Conservation (phyloP, 2,797 vertebrate species). For the Hephaestus fuliginosus region DNA sequence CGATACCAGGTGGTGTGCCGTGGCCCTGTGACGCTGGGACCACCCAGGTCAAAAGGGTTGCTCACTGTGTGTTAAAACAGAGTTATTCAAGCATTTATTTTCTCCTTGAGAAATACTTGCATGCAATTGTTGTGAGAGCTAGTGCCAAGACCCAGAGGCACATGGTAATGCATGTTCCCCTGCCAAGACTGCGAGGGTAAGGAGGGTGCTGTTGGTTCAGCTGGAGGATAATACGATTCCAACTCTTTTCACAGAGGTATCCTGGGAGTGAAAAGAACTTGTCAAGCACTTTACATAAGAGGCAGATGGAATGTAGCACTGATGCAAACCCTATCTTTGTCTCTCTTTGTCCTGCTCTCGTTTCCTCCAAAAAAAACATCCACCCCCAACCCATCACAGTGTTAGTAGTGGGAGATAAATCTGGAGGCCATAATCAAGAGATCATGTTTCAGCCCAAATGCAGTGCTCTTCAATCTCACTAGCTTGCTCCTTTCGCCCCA, state of each 20-base stretch:
- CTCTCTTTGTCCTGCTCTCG: slow-evolving; percentile 8
- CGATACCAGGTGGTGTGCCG: slow-evolving; percentile 33
- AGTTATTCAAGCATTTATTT: slow-evolving; percentile 49
- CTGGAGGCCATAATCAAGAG: slow-evolving; percentile 50
- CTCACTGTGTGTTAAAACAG: slow-evolving; percentile 36
- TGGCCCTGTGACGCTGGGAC: slow-evolving; percentile 24
- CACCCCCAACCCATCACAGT: slow-evolving; percentile 7
- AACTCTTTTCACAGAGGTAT: slow-evolving; percentile 30
- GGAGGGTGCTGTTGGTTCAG: slow-evolving; percentile 48
- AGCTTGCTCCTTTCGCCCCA: slow-evolving; percentile 26
- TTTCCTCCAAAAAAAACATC: slow-evolving; percentile 35
- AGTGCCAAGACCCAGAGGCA: slow-evolving; percentile 48
- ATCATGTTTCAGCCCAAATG: slow-evolving; percentile 59
- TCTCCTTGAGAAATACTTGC: slow-evolving; percentile 41
- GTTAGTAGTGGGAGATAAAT: slow-evolving; percentile 33
- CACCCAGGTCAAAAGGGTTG: slow-evolving; percentile 47
- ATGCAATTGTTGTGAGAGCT: slow-evolving; percentile 46
- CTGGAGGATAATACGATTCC: slow-evolving; percentile 30
- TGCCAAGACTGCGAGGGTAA: slow-evolving; percentile 52
- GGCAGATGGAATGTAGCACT: not conserved
- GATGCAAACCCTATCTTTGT: slow-evolving; percentile 14
- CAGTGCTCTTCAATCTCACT: slow-evolving; percentile 48
- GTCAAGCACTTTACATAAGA: slow-evolving; percentile 33
- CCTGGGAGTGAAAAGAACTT: slow-evolving; percentile 20
- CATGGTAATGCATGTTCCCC: slow-evolving; percentile 41